Percentiles rank a stretch among this genome's conserved stretches.
Evolutionary conservation across 2,888 invertebrate species (phyloP).

Genomic region (Heliconius cydno): DNA sequence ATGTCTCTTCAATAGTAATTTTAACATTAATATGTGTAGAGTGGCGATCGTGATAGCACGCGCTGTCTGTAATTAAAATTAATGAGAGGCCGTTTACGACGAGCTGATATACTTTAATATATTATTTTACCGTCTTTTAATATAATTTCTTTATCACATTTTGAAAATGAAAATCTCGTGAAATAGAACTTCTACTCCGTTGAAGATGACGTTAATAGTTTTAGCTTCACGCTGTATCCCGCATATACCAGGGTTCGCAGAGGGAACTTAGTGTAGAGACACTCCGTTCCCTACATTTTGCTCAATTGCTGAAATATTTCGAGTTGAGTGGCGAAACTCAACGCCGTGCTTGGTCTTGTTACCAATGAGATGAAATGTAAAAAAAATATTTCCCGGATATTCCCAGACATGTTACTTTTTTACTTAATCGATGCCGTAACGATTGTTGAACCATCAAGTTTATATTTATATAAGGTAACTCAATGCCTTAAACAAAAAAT

Average conservation of each 20-base stretch:
- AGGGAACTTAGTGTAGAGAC: neutral
- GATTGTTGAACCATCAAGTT: neutral
- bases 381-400: neutral
- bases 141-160: neutral
- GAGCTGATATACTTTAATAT: conserved; percentile 27
- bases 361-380: neutral
- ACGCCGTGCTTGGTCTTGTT: neutral
- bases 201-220: neutral
- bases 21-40: conserved; percentile 36
- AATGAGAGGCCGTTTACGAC: conserved; percentile 55
- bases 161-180: neutral
- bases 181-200: neutral
- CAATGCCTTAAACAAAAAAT: conserved; percentile 5
- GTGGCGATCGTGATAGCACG: conserved; percentile 50
- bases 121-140: neutral
- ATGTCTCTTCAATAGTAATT: conserved; percentile 22
- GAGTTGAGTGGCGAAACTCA: neutral
- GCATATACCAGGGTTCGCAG: neutral
- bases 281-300: neutral
- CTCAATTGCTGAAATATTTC: neutral
- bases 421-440: neutral
- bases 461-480: conserved; percentile 4
- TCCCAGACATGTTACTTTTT: neutral
- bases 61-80: conserved; percentile 67
- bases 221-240: neutral